These are phyloP conservation scores for Salpingus planirostris DNA, from an alignment of 2,888 invertebrate genomes.

Conservation along the genomic window DNA sequence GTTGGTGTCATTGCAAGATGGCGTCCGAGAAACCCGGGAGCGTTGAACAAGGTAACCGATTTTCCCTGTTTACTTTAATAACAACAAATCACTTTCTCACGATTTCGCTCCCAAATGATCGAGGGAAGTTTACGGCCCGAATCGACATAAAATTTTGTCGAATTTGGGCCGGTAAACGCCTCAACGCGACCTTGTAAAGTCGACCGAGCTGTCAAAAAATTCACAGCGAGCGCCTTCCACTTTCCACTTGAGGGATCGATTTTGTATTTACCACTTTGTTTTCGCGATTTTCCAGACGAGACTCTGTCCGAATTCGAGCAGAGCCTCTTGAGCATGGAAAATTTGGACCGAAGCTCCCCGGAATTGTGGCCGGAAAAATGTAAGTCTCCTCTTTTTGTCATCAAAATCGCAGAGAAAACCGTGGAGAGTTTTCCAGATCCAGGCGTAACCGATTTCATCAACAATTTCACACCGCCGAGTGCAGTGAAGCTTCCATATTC, in stretches of 20 bases:
- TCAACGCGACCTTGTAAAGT: background rate
- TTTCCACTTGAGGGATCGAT: no score
- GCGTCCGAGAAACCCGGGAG: conserved; percentile 57
- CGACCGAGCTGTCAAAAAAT: background rate
- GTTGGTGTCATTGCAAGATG: conserved; percentile 46
- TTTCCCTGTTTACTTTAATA: no score
- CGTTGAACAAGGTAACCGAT: conserved; percentile 51
- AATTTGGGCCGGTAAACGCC: background rate
- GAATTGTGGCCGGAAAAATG: conserved; percentile 95
- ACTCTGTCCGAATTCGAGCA: conserved; percentile 56
- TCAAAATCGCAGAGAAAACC: conserved; percentile 1
- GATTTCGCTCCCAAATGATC: no score
- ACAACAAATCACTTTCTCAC: no score
- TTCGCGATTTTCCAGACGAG: no score
- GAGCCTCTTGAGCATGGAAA: conserved; percentile 79
- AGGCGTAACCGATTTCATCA: conserved; percentile 78
- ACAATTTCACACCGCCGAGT: conserved; percentile 51
- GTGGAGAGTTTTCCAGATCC: conserved; percentile 55
- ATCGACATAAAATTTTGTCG: background rate
- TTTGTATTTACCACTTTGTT: no score
- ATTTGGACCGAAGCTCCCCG: conserved; percentile 88
- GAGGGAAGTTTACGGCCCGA: no score
- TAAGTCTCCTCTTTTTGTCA: conserved; percentile 43
- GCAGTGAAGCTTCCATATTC: conserved; percentile 59
- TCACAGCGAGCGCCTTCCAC: no score